These are phyloP conservation scores for Emydoidea blandingii DNA, from an alignment of 2,797 vertebrate species.

Conservation along the genomic window DNA sequence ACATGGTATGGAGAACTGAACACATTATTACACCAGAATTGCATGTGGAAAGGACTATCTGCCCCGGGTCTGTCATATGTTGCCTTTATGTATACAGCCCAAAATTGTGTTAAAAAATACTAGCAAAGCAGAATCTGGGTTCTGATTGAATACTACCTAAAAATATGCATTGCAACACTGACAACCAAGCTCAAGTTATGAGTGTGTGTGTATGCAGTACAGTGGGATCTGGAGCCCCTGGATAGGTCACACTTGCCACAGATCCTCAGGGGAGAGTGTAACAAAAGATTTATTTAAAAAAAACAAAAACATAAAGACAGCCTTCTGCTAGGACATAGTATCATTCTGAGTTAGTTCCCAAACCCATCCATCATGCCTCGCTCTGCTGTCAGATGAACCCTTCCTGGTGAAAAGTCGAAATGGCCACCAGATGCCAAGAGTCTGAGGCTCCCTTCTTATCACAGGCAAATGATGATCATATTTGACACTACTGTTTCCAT, in stretches of 20 bases:
- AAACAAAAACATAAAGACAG: neutral
- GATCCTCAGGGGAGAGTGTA: no score
- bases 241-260: no score
- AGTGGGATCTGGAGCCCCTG: neutral
- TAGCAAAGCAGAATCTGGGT: no score
- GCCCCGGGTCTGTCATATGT: accelerated
- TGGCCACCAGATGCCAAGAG: neutral
- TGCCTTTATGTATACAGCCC: neutral
- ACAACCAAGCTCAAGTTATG: no score
- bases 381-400: neutral
- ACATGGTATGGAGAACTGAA: neutral
- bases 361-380: neutral
- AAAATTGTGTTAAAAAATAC: neutral
- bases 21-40: accelerated
- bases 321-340: neutral
- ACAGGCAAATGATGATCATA: accelerated
- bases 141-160: no score
- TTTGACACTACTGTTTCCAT: neutral
- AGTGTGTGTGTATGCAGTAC: neutral
- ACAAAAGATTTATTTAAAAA: no score
- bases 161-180: no score
- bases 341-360: neutral
- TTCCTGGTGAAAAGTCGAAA: neutral
- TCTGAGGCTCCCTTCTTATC: accelerated
- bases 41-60: neutral